Evolutionary conservation across 2,113 vertebrate genomes (phyloP).

Genomic region (Tychaedon coryphoeus): DNA sequence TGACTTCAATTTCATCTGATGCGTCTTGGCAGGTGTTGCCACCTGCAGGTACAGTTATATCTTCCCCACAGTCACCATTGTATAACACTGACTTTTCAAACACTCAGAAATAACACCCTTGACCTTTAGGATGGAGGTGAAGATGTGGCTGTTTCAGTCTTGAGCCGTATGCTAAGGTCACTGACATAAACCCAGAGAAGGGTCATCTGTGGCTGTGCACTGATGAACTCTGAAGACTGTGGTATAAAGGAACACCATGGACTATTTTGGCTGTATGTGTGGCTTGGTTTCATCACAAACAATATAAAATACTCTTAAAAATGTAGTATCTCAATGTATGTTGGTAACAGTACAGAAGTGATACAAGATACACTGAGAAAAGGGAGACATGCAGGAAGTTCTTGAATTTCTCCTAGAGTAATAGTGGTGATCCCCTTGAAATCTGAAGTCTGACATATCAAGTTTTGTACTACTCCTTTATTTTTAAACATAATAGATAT

Average conservation of each 20-base stretch:
- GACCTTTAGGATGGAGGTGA: neutral
- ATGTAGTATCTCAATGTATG: neutral
- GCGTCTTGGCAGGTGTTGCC: neutral
- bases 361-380: fast-evolving
- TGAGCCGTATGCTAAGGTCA: neutral
- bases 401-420: neutral
- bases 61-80: neutral
- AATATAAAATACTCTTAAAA: neutral
- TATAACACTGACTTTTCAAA: neutral
- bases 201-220: neutral
- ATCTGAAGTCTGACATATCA: neutral
- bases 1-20: neutral
- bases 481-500: neutral
- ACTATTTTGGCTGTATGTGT: neutral
- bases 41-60: neutral
- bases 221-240: neutral
- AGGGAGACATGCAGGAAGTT: neutral
- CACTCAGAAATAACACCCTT: neutral
- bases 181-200: neutral
- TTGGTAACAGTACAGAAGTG: neutral
- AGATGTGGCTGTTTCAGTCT: neutral
- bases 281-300: neutral
- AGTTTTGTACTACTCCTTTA: neutral
- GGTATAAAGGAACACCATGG: neutral
- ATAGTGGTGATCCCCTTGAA: neutral